phyloP scores from a whole-genome alignment of 1,140 invertebrate genomes.

The Zaprionus ghesquierei region DNA sequence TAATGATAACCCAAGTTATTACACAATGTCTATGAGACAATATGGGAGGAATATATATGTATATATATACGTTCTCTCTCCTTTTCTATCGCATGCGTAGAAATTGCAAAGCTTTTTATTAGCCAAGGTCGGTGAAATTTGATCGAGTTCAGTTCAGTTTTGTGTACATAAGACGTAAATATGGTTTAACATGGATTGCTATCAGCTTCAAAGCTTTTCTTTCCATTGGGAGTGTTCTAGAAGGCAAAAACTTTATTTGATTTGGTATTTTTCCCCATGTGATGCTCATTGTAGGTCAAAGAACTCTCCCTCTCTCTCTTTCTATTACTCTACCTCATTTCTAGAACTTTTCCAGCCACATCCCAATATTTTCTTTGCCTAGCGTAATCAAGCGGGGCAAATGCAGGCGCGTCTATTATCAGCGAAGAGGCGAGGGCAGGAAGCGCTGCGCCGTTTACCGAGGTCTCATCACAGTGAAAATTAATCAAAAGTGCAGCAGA shows the following conservation, averaged over 20 bases:
- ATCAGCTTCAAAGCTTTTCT: constrained; percentile 25
- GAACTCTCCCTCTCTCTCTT: constrained; percentile 14
- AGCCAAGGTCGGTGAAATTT: constrained; percentile 69
- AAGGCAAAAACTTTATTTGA: background rate
- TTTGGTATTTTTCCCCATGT: background rate
- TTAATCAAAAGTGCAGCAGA: constrained; percentile 77
- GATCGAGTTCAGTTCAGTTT: background rate
- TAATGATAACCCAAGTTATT: constrained; percentile 33
- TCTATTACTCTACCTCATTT: constrained; percentile 5
- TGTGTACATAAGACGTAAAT: background rate
- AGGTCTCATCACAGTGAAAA: constrained; percentile 41
- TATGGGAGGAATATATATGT: background rate
- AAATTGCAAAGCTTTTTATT: constrained; percentile 66
- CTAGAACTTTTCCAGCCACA: background rate
- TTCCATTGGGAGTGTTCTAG: background rate
- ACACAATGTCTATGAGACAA: constrained; percentile 46
- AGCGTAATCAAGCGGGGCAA: too few species aligned
- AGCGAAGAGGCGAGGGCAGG: constrained; percentile 70
- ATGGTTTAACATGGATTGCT: too few species aligned
- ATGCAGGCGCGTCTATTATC: constrained; percentile 42
- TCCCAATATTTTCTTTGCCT: background rate
- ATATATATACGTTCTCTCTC: background rate
- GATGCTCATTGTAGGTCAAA: background rate
- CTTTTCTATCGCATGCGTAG: background rate
- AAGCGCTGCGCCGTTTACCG: constrained; percentile 33